Evolutionary conservation across 2,797 vertebrate species (phyloP), one percentile per base, ranked within the genome.

Genomic region (Antennarius maculatus): DNA sequence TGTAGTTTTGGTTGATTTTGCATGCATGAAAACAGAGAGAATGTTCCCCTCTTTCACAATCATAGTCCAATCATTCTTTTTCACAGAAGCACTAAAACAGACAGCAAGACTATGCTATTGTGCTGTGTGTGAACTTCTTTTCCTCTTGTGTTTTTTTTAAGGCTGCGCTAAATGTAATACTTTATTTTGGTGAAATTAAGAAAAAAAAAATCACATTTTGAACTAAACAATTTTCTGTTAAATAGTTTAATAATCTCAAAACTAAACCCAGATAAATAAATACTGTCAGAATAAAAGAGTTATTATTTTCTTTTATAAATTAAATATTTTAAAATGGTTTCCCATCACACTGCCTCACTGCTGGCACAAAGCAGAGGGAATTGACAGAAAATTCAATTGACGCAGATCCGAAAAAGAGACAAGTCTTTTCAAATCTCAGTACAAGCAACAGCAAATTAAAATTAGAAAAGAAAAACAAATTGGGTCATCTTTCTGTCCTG

Each of bases 351-450:
- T 59, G 58, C 65, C 54, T 74, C 62, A 76, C 84, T 72, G 67
- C 42, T 82, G 74, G 83, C 74, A 86, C 67, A 84, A 62, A 31
- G 66, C 63, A 79, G 68, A 74, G 58, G 77, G 54, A 77, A 74
- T 66, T 83, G 81, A 86, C 87, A 89, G 74, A 75, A 88, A 88
- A 90, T 88, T 84, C 72, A 87, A 76, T 88, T 79, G 79, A 81
- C 69, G 76, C 66, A 69, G 71, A 81, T 82, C 77, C 83, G 86
- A 86, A 71, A 82, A 71, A 82, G 84, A 82, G 84, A 86, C 55
- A 53, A 73, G 65, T 87, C 76, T 83, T 57, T 82, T 83, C 61
- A 87, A 89, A 72, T 64, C 61, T 81, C 69, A 74, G 64, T 83
- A 74, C 78, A 87, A 71, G 70, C 78, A 81, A 76, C 66, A 79